These are phyloP conservation scores for Pelochelys cantorii DNA, from an alignment of 2,797 vertebrate genomes.

Conservation along the genomic window DNA sequence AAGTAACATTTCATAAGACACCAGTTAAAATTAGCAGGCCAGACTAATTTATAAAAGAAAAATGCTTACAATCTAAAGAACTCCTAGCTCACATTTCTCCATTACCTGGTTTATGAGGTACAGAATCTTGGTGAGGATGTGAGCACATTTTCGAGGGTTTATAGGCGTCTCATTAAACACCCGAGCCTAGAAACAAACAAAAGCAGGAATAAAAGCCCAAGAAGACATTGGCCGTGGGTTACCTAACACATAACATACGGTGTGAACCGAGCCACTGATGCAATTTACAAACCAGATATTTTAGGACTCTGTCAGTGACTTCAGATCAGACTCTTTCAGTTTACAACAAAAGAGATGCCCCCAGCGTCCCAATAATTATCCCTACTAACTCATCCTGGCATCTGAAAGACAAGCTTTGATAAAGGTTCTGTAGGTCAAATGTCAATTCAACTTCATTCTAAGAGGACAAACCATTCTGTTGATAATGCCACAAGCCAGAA, in stretches of 20 bases:
- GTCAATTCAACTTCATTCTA: not conserved
- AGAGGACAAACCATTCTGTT: not conserved
- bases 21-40: not conserved
- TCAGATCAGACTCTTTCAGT: not conserved
- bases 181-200: conserved; percentile 79
- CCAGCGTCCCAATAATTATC: not conserved
- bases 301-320: not conserved
- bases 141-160: conserved; percentile 87
- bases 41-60: not conserved
- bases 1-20: not conserved
- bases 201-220: not conserved
- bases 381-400: not conserved
- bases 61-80: not conserved
- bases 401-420: not conserved
- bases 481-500: not conserved
- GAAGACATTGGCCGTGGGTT: not conserved
- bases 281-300: accelerated
- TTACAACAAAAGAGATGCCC: not conserved
- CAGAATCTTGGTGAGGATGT: conserved; percentile 87
- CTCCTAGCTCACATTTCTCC: not conserved
- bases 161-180: conserved; percentile 87
- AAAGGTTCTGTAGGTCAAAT: conserved; percentile 1
- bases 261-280: not conserved
- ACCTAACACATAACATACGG: not conserved
- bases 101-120: conserved; percentile 88